Percentiles rank a stretch among this genome's conserved stretches.
Evolutionary conservation across 2,797 vertebrate species (phyloP).

Genomic region (Sarcoramphus papa): DNA sequence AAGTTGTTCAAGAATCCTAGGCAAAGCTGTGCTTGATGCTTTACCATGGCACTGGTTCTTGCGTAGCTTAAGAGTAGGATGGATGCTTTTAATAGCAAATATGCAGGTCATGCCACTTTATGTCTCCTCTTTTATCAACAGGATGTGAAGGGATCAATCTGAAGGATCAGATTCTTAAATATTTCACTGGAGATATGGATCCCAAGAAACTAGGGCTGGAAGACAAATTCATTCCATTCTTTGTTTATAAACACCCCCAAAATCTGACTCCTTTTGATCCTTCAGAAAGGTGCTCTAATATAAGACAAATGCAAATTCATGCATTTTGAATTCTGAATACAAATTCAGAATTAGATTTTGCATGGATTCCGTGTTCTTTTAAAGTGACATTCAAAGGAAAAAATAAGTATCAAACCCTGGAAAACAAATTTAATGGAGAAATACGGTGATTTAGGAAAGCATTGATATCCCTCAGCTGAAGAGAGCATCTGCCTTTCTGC

Average conservation of each 20-base stretch:
- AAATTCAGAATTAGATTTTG: neutral
- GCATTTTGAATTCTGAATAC: neutral
- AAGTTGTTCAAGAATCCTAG: neutral
- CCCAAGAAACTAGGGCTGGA: neutral
- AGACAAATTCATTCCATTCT: neutral
- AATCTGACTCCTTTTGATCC: neutral
- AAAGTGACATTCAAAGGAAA: neutral
- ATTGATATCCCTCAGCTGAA: neutral
- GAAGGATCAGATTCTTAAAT: neutral
- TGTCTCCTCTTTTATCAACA: neutral
- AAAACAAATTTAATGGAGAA: neutral
- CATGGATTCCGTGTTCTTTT: neutral
- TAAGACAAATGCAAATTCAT: neutral
- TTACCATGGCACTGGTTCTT: neutral
- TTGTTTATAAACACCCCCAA: neutral
- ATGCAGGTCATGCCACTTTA: neutral
- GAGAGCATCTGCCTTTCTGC: neutral
- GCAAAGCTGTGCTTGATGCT: neutral
- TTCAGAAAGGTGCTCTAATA: neutral
- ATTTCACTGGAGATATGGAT: neutral
- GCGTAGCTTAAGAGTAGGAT: neutral
- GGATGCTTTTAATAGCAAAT: neutral
- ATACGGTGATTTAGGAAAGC: neutral
- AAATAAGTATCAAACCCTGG: neutral
- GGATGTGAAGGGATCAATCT: neutral